Evolutionary conservation across 2,113 vertebrate species (phyloP), one percentile per base, ranked within the genome.

Genomic region (Eulacestoma nigropectus): DNA sequence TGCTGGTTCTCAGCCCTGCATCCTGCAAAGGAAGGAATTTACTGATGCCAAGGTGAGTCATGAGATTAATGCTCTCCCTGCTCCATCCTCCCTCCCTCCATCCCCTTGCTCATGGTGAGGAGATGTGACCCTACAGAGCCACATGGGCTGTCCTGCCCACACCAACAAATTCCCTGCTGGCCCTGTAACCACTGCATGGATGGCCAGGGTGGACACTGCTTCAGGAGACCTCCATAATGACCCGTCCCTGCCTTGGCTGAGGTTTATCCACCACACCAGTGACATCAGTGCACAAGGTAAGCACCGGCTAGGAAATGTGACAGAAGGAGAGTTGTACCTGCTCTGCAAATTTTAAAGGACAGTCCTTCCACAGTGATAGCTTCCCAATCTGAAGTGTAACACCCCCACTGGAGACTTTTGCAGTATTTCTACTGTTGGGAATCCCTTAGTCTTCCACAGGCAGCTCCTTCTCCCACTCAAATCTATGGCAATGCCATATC

Each of bases 211-310:
- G 26, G 30, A 41, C 63, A 6, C 10, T 47, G 42, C 23, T 67
- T 11, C 39, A 87, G 65, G 65, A 90, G 30, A 27, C 0, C 3
- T 32, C 37, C 0, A 0, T 17, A 63, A 55, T 8, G 13, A 12
- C 26, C 44, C 25, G n/a, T 55, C 52, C 46, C 60, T 93, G 60
- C 60, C 78, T 37, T 50, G 33, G 60, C 67, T 89, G 56, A 56
- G 41, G 37, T 46, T 63, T 30, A 64, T 23, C 35, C 60, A 60
- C 37, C 35, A 65, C 1, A 0, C 39, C 87, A 73, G 4, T 23
- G 39, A 50, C 60, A 30, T 19, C 52, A 85, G 42, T 4, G 21
- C 39, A 44, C 56, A 41, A 9, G 0, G 0, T 13, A 39, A 93
- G 65, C 47, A 67, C 13, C 12, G 57, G 56, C 56, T 37, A 5